Conservation (phyloP, 2,113 vertebrate genomes). For the Peucedramus taeniatus region DNA sequence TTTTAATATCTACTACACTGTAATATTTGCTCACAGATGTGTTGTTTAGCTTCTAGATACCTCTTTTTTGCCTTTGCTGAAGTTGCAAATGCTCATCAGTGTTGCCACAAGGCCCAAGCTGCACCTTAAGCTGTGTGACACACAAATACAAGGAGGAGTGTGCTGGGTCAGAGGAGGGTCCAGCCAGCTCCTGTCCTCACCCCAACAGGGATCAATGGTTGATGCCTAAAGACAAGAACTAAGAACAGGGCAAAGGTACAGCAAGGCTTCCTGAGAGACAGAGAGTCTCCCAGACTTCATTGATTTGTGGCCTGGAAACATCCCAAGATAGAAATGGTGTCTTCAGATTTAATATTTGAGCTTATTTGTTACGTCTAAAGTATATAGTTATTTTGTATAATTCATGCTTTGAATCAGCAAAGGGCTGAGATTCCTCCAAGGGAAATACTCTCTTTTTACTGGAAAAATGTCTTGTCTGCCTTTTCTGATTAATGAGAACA, state of each 20-base stretch:
- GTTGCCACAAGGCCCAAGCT: not conserved
- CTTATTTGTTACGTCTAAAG: not conserved
- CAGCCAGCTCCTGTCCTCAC: not conserved
- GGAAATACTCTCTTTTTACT: slow-evolving; percentile 8
- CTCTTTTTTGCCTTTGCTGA: not conserved
- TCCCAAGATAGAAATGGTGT: not conserved
- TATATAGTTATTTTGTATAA: slow-evolving; percentile 11
- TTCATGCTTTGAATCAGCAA: not conserved
- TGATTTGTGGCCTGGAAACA: slow-evolving; percentile 8
- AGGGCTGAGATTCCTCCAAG: not conserved
- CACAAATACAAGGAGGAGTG: not conserved
- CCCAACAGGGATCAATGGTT: not conserved
- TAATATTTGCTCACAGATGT: not conserved
- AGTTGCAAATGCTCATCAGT: not conserved
- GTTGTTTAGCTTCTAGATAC: not conserved
- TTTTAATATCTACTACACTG: not conserved
- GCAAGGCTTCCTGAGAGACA: not conserved
- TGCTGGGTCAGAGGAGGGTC: not conserved
- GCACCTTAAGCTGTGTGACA: not conserved
- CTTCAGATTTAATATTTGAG: not conserved
- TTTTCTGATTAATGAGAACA: slow-evolving; percentile 21
- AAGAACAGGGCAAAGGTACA: not conserved
- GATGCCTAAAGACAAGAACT: not conserved
- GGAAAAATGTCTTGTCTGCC: slow-evolving; percentile 40
- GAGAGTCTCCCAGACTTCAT: not conserved